Percentiles rank a stretch among this genome's conserved stretches.
phyloP scores from a whole-genome alignment of 2,113 vertebrate species.

The Chloroceryle aenea region DNA sequence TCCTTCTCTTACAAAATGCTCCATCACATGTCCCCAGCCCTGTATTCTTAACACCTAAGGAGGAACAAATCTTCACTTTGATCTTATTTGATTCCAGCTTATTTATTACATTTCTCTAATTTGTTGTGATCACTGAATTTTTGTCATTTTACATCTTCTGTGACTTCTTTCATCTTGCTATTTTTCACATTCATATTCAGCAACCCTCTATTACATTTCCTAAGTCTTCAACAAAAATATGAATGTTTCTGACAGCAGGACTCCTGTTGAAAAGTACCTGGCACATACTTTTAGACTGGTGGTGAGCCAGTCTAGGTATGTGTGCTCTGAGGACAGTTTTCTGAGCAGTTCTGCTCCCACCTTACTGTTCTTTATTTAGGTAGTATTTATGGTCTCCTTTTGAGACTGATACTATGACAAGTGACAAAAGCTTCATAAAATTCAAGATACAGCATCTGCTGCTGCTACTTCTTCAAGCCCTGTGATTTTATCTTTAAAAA shows the following conservation, averaged over 20 bases:
- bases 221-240: not conserved
- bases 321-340: not conserved
- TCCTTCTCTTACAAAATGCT: not conserved
- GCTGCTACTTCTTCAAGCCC: not conserved
- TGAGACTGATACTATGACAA: not conserved
- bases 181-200: not conserved
- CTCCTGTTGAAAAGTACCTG: not conserved
- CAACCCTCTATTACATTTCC: not conserved
- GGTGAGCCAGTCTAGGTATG: not conserved
- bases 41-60: not conserved
- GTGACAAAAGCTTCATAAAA: not conserved
- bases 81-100: not conserved
- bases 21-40: not conserved
- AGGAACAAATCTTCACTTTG: not conserved
- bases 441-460: not conserved
- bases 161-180: not conserved
- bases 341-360: not conserved
- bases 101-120: not conserved
- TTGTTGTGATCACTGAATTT: not conserved
- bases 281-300: not conserved
- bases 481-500: not conserved
- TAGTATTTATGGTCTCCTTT: not conserved
- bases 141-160: not conserved
- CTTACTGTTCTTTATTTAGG: constrained; percentile 3
- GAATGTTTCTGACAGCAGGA: not conserved